phyloP scores from a whole-genome alignment of 2,113 vertebrate species.

The Plecturocebus donacophilus region DNA sequence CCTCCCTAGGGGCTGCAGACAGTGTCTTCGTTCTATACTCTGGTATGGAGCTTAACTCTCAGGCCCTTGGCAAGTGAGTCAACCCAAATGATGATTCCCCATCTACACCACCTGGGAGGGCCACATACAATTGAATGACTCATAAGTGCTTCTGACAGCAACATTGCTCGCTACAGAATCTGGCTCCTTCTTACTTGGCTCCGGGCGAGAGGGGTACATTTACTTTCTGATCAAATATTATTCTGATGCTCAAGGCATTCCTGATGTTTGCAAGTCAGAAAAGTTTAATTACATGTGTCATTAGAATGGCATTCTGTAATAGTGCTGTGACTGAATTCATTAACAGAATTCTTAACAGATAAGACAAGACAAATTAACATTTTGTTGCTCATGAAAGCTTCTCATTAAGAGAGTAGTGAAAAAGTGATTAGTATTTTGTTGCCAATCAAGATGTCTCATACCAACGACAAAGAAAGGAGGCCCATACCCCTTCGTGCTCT shows the following conservation, averaged over 20 bases:
- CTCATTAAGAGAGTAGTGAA: constrained; percentile 81
- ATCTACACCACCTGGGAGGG: neutral
- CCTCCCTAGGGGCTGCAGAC: neutral
- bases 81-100: neutral
- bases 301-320: constrained; percentile 80
- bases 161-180: constrained; percentile 19
- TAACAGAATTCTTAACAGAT: constrained; percentile 80
- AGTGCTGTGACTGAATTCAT: constrained; percentile 80
- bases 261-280: constrained; percentile 81
- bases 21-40: neutral
- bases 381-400: constrained; percentile 80
- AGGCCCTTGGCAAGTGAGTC: neutral
- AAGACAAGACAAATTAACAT: constrained; percentile 83
- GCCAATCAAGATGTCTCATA: constrained; percentile 81
- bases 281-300: constrained; percentile 86
- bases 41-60: neutral
- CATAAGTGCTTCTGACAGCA: neutral
- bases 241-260: constrained; percentile 77
- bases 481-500: constrained; percentile 16
- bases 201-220: constrained; percentile 8
- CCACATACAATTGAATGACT: neutral
- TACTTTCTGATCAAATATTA: constrained; percentile 80
- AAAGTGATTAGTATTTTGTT: constrained; percentile 84
- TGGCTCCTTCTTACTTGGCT: neutral
- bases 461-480: constrained; percentile 72